Evolutionary conservation across 1,140 invertebrate genomes (phyloP), one percentile per base, ranked within the genome.

Genomic region (Drosophila albomicans): DNA sequence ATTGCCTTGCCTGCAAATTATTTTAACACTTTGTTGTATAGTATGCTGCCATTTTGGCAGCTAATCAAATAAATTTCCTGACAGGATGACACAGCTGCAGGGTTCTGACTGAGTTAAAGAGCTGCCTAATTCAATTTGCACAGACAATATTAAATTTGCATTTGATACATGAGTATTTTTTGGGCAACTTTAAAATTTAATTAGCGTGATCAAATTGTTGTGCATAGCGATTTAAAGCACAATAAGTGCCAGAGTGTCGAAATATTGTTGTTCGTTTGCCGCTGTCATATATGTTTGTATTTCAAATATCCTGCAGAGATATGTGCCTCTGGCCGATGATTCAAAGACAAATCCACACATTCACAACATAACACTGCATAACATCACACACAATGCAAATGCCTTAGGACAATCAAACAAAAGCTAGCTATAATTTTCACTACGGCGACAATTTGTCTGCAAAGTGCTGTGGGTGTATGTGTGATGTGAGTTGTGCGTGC

Each of bases 111-210:
- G 38, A 35, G 66, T 75, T 66, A 65, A 65, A 56, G 76, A 16
- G 45, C 48, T 49, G 20, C 32, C 20, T 78, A 86, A 87, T 82
- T 82, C 46, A 51, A 87, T 56, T 85, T 87, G 45, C 35, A 45
- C 45, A 57, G 48, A 66, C 46, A 61, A 67, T 81, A 80, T 81
- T 81, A 63, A 62, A 81, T 84, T 85, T 73, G 45, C 67, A 69
- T 72, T 70, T 49, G 15, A 54, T 38, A 61, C 35, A n/a, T 15
- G 8, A 30, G 32, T 43, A 8, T 30, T 5, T 43, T 8, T 58
- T 41, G 3, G 38, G 7, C 28, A 38, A 54, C 64, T 68, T 67
- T 79, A 41, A 16, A 68, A 75, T 52, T 72, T 57, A 79, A 88
- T 88, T 88, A 76, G 48, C 46, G 35, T 51, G 68, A 68, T 46